Evolutionary conservation across 1,140 invertebrate genomes (phyloP).

Genomic region (Brachionus plicatilis): DNA sequence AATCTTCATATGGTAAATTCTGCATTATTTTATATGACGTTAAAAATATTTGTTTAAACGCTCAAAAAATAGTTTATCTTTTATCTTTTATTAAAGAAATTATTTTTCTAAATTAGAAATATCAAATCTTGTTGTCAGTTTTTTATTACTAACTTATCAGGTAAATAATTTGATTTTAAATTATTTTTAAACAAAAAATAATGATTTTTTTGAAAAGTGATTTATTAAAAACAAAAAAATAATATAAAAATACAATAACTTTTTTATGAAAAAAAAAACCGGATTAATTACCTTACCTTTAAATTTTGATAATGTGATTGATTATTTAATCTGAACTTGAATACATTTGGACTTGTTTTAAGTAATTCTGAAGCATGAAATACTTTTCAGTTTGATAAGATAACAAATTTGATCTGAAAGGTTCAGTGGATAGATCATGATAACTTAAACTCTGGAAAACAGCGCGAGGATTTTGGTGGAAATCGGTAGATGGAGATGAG

Average conservation of each 20-base stretch:
- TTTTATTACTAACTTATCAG: no score
- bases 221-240: not conserved
- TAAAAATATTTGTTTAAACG: no score
- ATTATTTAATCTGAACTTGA: not conserved
- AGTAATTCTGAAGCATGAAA: not conserved
- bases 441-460: not conserved
- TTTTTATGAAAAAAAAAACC: not conserved
- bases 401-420: not conserved
- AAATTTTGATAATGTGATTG: not conserved
- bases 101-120: no score
- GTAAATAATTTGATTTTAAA: no score
- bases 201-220: not conserved
- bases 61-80: no score
- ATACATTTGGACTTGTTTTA: not conserved
- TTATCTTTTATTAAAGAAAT: no score
- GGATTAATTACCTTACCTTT: not conserved
- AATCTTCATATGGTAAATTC: no score
- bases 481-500: not conserved
- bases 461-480: not conserved
- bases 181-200: no score
- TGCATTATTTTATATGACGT: no score
- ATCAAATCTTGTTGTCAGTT: no score
- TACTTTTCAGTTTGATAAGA: not conserved
- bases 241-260: not conserved
- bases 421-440: not conserved